These are phyloP conservation scores for Bombyx mori DNA, from an alignment of 1,140 invertebrate genomes.

Conservation along the genomic window ASM3026992v2 NC_085122.1:765001-765500, in stretches of 20 bases:
- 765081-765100: not conserved
- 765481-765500: not conserved
- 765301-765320: not conserved
- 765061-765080: constrained; percentile 6
- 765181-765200: constrained; percentile 6
- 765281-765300: constrained; percentile 4
- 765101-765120: constrained; percentile 1
- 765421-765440: constrained; percentile 36
- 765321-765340: constrained; percentile 33
- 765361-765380: constrained; percentile 20
- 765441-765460: constrained; percentile 3
- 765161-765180: constrained; percentile 4
- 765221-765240: constrained; percentile 9
- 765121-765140: constrained; percentile 1
- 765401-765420: constrained; percentile 50
- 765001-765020: constrained; percentile 75
- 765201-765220: constrained; percentile 1
- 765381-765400: constrained; percentile 35
- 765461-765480: not conserved
- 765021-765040: constrained; percentile 75
- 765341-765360: constrained; percentile 30
- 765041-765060: constrained; percentile 63
- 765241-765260: not conserved
- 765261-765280: constrained; percentile 10
- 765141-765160: constrained; percentile 2